These are phyloP conservation scores for Dyspetes luteomarginatus DNA, from an alignment of 2,888 invertebrate species.

Conservation along the genomic window DNA sequence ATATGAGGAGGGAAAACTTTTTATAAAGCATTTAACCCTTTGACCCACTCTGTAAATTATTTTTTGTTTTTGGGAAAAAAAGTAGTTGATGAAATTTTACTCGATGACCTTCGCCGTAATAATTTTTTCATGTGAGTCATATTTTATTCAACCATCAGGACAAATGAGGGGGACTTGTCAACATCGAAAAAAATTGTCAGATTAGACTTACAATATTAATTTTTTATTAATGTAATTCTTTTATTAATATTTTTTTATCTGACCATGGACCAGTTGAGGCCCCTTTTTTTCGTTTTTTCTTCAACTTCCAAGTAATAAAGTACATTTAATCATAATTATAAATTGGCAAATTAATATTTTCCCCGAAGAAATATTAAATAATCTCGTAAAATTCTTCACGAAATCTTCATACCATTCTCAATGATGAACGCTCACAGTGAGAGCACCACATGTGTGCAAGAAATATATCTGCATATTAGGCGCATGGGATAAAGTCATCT, in stretches of 20 bases:
- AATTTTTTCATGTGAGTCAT: too few relatives aligned
- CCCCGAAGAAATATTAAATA: too few relatives aligned
- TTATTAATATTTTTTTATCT: too few relatives aligned
- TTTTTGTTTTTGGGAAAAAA: background rate
- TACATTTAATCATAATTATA: background rate
- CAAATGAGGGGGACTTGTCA: too few relatives aligned
- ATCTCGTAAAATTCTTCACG: too few relatives aligned
- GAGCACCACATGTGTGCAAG: conserved; percentile 16
- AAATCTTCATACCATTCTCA: too few relatives aligned
- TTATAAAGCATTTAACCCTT: background rate
- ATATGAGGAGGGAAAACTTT: background rate
- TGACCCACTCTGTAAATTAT: background rate
- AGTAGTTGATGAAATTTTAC: background rate
- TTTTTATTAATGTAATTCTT: too few relatives aligned
- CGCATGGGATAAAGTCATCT: conserved; percentile 22
- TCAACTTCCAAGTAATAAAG: background rate
- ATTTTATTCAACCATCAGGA: too few relatives aligned
- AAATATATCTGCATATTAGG: conserved; percentile 4
- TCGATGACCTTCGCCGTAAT: background rate
- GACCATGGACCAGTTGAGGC: too few relatives aligned
- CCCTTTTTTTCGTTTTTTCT: background rate
- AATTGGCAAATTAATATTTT: too few relatives aligned
- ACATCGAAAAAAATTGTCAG: too few relatives aligned
- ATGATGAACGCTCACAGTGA: conserved; percentile 5
- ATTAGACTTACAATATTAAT: too few relatives aligned